Evolutionary conservation across 2,888 invertebrate species (phyloP), one percentile per base, ranked within the genome.

Genomic region (Pimpla rufipes): DNA sequence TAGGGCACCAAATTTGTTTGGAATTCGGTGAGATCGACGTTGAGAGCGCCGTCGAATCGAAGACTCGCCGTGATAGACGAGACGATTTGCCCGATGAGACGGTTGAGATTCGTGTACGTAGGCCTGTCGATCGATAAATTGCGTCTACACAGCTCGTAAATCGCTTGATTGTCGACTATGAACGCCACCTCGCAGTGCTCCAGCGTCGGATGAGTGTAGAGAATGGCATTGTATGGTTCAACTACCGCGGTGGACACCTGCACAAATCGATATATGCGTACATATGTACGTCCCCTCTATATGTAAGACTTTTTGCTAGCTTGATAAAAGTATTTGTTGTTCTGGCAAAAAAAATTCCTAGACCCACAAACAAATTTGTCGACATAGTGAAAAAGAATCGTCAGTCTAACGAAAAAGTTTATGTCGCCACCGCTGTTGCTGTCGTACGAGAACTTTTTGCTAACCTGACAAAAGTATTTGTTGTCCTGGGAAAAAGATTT

Each of bases 11-110:
- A 93, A 94, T 91, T 91, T 87, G 94, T 94, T 90, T 95, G 95
- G 88, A 95, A 95, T 87, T 95, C 95, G 8, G 94, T 95, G 77
- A 95, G 92, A 88, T 95, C 95, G 35, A 95, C 95, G 88, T 95
- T 95, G 23, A 95, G 95, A 7, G 98, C 97, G 42, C 98, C 98
- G 90, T 97, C 97, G 92, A 98, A 98, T 68, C 98, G 95, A 84
- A 98, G 94, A 42, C 97, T 97, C 1, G 98, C 97, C 1, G 98
- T 98, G 85, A 98, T 97, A 0, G 97, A 98, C 45, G 96, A 97
- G 76, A 98, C 97, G 75, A 97, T 96, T 93, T 97, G 97, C 87
- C 97, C 95, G 82, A 96, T 96, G 57, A 96, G 93, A 18, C 96
- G 94, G 91, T 97, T 97, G 11, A 97, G 92, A 91, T 96, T 96